Conservation (phyloP, 1,140 invertebrate species). For the Leptopilina boulardi region DNA sequence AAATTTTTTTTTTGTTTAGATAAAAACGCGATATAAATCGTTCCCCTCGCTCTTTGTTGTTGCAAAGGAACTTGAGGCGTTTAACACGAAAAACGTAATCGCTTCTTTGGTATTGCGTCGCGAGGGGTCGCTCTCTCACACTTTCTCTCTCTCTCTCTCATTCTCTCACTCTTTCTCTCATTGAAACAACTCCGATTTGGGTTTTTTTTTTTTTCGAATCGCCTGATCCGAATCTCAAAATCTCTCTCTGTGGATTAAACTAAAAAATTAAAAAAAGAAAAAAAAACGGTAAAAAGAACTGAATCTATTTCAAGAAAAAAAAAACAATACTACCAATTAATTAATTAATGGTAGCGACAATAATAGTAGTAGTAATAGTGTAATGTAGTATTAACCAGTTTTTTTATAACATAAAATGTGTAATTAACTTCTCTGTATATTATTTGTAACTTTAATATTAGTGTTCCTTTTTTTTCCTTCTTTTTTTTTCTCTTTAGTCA, state of each 20-base stretch:
- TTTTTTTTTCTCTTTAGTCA: too few relatives aligned
- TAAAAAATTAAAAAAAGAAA: conserved; percentile 39
- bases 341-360: conserved; percentile 27
- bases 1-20: not conserved
- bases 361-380: conserved; percentile 43
- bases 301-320: conserved; percentile 36
- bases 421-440: conserved; percentile 67
- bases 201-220: not conserved
- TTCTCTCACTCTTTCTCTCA: not conserved
- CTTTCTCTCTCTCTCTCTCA: conserved; percentile 19
- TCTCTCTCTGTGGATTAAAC: conserved; percentile 33
- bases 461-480: conserved; percentile 66
- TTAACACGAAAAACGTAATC: conserved; percentile 67
- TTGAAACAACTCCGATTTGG: conserved; percentile 28
- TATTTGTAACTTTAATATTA: conserved; percentile 70
- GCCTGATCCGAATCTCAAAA: conserved; percentile 3
- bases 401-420: conserved; percentile 65
- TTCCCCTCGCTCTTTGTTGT: not conserved
- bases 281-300: conserved; percentile 45
- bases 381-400: conserved; percentile 50
- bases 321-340: conserved; percentile 11
- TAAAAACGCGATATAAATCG: conserved; percentile 8
- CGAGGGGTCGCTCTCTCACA: conserved; percentile 52
- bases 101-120: conserved; percentile 71
- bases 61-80: conserved; percentile 56